Conservation (phyloP, 2,888 invertebrate genomes). For the Schrankia costaestrigalis region DNA sequence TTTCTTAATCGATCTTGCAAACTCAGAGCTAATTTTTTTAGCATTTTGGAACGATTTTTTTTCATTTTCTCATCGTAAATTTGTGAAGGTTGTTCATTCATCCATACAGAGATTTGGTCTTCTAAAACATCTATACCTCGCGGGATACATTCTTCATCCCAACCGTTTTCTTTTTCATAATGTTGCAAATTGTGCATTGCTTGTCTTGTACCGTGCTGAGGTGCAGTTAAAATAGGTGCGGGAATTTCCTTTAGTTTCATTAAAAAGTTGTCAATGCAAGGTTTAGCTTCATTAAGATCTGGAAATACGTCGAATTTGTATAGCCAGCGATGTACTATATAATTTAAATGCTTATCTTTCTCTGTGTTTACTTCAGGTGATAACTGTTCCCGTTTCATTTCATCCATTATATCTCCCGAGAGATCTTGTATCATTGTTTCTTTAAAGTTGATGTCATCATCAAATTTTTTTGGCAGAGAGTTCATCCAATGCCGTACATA, state of each 20-base stretch:
- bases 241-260: slow-evolving; percentile 30
- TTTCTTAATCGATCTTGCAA: slow-evolving; percentile 34
- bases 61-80: slow-evolving; percentile 33
- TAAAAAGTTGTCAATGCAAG: slow-evolving; percentile 34
- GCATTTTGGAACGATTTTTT: slow-evolving; percentile 24
- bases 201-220: slow-evolving; percentile 45
- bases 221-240: slow-evolving; percentile 35
- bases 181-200: slow-evolving; percentile 33
- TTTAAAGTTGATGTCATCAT: slow-evolving; percentile 39
- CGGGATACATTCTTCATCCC: slow-evolving; percentile 29
- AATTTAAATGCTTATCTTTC: slow-evolving; percentile 31
- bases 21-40: slow-evolving; percentile 41
- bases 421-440: slow-evolving; percentile 44
- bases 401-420: slow-evolving; percentile 45
- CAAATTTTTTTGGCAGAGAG: slow-evolving; percentile 37
- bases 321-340: slow-evolving; percentile 45
- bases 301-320: slow-evolving; percentile 40
- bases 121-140: slow-evolving; percentile 40
- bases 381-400: slow-evolving; percentile 39
- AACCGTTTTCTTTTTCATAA: slow-evolving; percentile 17
- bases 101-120: slow-evolving; percentile 55
- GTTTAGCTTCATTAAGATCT: slow-evolving; percentile 30
- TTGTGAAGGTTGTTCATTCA: slow-evolving; percentile 46
- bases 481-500: slow-evolving; percentile 43
- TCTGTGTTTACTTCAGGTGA: slow-evolving; percentile 27